phyloP scores from a whole-genome alignment of 2,797 vertebrate genomes.

The Scomberomorus guttatus region DNA sequence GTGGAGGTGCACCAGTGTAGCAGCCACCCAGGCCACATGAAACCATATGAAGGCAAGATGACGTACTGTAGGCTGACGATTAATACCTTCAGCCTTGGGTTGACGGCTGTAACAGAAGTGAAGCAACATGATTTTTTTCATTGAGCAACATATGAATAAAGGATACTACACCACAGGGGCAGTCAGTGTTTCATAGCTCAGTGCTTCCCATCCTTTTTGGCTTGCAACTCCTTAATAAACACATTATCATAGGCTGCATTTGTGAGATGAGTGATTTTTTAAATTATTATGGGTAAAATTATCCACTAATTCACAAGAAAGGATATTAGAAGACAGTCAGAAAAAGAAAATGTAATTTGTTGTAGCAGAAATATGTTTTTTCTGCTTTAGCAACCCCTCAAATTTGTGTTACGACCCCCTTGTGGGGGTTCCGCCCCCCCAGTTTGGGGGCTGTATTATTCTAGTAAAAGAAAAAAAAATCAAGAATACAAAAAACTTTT shows the following conservation, averaged over 20 bases:
- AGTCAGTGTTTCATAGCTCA: not conserved
- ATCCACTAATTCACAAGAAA: not conserved
- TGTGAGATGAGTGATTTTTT: no score
- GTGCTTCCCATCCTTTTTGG: not conserved
- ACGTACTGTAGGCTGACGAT: slow-evolving; percentile 1
- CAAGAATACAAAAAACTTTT: not conserved
- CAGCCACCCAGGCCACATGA: slow-evolving; percentile 3
- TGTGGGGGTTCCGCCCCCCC: no score
- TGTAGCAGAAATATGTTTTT: no score
- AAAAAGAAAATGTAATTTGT: no score
- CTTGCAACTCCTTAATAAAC: not conserved
- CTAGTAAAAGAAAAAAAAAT: not conserved
- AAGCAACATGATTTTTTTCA: not conserved
- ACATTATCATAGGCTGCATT: no score
- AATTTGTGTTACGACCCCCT: no score
- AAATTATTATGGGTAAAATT: not conserved
- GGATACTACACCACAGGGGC: not conserved
- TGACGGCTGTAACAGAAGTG: slow-evolving; percentile 8
- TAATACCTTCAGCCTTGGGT: slow-evolving; percentile 10
- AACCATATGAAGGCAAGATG: not conserved
- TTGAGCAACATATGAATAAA: not conserved
- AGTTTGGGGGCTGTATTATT: not conserved
- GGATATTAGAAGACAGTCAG: no score
- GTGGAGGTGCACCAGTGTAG: not conserved
- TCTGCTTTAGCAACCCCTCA: no score